Evolutionary conservation across 2,888 invertebrate genomes (phyloP).

Genomic region (Conistra vaccinii): DNA sequence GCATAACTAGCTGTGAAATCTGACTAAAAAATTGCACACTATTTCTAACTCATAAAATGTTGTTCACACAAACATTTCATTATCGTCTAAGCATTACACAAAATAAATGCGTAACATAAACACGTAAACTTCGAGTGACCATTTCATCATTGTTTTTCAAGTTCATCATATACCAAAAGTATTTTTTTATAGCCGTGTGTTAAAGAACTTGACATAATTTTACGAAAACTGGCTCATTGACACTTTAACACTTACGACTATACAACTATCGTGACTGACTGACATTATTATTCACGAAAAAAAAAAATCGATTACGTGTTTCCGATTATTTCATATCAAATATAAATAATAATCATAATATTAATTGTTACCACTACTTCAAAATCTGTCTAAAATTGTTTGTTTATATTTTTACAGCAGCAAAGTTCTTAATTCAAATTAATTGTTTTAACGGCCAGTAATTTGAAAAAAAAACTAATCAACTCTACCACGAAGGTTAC

Average conservation of each 20-base stretch:
- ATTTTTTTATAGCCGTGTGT: conserved; percentile 56
- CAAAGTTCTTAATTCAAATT: conserved; percentile 27
- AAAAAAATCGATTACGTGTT: conserved; percentile 33
- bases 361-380: conserved; percentile 10
- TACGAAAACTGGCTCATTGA: conserved; percentile 64
- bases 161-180: conserved; percentile 47
- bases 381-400: conserved; percentile 19
- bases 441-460: conserved; percentile 18
- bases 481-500: conserved; percentile 19
- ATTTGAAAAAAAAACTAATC: conserved; percentile 19
- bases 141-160: conserved; percentile 65
- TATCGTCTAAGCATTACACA: conserved; percentile 33
- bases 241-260: conserved; percentile 47
- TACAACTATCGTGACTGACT: conserved; percentile 32
- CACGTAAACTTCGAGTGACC: conserved; percentile 35
- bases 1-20: neutral
- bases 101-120: conserved; percentile 41
- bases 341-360: too few relatives aligned
- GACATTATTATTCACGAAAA: conserved; percentile 34
- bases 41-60: conserved; percentile 8
- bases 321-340: conserved; percentile 51
- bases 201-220: conserved; percentile 71
- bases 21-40: neutral
- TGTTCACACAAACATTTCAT: conserved; percentile 39
- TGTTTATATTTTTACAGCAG: conserved; percentile 31